Evolutionary conservation across 2,797 vertebrate species (phyloP).

Genomic region (Coendou prehensilis): DNA sequence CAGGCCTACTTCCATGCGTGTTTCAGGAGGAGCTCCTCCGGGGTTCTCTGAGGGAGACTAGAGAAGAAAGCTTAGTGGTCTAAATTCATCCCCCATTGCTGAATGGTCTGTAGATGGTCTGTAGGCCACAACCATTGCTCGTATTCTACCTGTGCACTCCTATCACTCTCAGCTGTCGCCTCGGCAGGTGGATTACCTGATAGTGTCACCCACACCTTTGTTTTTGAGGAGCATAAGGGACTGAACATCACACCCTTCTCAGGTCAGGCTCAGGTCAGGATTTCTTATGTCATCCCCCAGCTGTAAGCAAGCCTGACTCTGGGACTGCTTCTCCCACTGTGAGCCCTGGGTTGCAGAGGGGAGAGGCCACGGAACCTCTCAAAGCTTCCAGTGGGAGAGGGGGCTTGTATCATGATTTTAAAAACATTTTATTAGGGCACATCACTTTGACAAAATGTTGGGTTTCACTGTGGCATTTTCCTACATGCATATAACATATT

Average conservation of each 20-base stretch:
- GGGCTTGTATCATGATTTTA: not conserved
- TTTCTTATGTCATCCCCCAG: not conserved
- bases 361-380: not conserved
- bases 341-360: not conserved
- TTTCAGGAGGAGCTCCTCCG: not conserved
- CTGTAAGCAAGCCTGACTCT: not conserved
- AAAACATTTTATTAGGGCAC: not conserved
- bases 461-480: not conserved
- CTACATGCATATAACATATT: too few species aligned
- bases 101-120: not conserved
- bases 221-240: not conserved
- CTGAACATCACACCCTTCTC: not conserved
- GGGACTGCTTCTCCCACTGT: not conserved
- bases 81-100: not conserved
- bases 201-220: not conserved
- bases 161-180: not conserved
- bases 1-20: not conserved
- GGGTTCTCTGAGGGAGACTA: not conserved
- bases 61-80: not conserved
- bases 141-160: not conserved
- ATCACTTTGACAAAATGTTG: not conserved
- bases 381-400: not conserved
- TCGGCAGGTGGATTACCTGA: not conserved
- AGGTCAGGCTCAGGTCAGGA: not conserved
- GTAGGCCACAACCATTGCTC: fast-evolving